Conservation (phyloP, 1,140 invertebrate genomes). For the Lanistes nyassanus region DNA sequence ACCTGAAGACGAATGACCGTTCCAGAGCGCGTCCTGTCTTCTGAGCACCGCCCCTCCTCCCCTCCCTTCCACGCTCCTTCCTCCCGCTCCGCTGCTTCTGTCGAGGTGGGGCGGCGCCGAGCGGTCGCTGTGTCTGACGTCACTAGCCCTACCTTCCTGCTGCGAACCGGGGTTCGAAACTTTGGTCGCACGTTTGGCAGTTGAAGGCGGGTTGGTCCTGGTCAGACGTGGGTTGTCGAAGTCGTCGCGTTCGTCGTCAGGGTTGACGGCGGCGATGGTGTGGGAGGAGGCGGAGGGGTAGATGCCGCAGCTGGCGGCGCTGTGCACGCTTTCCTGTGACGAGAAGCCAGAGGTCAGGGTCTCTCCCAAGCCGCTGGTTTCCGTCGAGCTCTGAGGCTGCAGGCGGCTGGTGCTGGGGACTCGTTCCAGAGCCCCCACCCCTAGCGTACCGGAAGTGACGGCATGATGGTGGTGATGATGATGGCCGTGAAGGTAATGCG, state of each 20-base stretch:
- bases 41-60: constrained; percentile 16
- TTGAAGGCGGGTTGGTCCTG: neutral
- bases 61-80: neutral
- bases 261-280: constrained; percentile 12
- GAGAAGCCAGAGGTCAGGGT: constrained; percentile 60
- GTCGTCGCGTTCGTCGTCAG: constrained; percentile 8
- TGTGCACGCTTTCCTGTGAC: constrained; percentile 57
- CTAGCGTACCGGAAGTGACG: neutral
- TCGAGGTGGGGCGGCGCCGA: neutral
- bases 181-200: neutral
- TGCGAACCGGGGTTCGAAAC: neutral
- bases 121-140: neutral
- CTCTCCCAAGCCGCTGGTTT: constrained; percentile 60
- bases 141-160: neutral
- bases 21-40: neutral
- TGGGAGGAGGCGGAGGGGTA: neutral
- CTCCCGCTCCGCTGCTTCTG: neutral
- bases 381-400: constrained; percentile 59
- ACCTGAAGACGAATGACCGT: neutral
- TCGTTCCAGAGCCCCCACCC: constrained; percentile 31
- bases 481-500: constrained; percentile 6
- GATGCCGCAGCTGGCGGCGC: constrained; percentile 20
- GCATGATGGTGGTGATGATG: constrained; percentile 2
- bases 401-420: constrained; percentile 48
- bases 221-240: neutral